These are phyloP conservation scores for Donacobius atricapilla DNA, from an alignment of 2,113 vertebrate genomes.

Conservation along the genomic window DNA sequence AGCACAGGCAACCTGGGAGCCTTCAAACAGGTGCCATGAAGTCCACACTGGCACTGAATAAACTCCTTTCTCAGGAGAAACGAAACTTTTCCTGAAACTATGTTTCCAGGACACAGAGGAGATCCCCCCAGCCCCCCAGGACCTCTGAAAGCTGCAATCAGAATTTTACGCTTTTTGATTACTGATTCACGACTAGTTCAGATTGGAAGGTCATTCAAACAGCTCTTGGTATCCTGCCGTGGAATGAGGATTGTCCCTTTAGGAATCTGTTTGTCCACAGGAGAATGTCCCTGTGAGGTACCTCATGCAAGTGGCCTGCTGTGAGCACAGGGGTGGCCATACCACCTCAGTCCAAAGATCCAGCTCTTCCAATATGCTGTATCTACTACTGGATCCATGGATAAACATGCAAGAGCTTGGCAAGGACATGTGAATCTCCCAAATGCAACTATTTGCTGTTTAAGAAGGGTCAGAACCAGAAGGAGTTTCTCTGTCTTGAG, in stretches of 20 bases:
- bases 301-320: neutral
- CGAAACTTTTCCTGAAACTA: neutral
- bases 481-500: neutral
- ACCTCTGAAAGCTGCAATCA: neutral
- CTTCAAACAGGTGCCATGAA: neutral
- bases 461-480: neutral
- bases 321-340: neutral
- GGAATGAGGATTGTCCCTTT: neutral
- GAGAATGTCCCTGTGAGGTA: neutral
- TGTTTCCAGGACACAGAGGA: neutral
- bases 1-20: neutral
- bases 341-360: neutral
- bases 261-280: neutral
- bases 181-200: neutral
- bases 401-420: neutral
- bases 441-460: neutral
- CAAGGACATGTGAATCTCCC: neutral
- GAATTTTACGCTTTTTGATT: neutral
- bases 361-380: neutral
- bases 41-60: neutral
- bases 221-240: neutral
- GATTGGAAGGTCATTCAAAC: neutral
- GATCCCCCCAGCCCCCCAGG: neutral
- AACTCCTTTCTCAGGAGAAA: neutral
- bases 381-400: neutral